Conservation (phyloP, 2,888 invertebrate genomes). For the Conchocele bisecta region DNA sequence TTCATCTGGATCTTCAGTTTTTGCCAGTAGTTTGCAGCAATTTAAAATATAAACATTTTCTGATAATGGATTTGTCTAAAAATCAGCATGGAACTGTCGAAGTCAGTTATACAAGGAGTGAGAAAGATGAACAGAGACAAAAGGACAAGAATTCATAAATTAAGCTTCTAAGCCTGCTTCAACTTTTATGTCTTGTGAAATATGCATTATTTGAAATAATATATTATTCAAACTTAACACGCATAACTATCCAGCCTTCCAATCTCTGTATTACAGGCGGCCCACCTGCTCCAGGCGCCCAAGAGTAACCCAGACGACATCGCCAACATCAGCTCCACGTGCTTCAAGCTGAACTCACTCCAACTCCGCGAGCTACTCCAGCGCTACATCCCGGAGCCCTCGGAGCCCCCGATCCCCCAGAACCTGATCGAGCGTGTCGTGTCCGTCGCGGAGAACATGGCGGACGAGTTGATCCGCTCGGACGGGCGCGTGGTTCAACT, state of each 20-base stretch:
- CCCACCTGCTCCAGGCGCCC: constrained; percentile 91
- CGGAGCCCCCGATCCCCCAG: constrained; percentile 86
- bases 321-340: constrained; percentile 93
- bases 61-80: too few relatives aligned
- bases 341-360: constrained; percentile 98
- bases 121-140: too few relatives aligned
- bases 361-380: constrained; percentile 94
- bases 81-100: too few relatives aligned
- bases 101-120: too few relatives aligned
- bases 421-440: constrained; percentile 85
- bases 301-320: constrained; percentile 94
- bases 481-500: constrained; percentile 95
- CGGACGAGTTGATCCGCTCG: constrained; percentile 91
- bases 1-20: too few relatives aligned
- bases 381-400: constrained; percentile 88
- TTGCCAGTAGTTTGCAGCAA: too few relatives aligned
- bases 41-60: too few relatives aligned
- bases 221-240: too few relatives aligned
- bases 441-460: constrained; percentile 83
- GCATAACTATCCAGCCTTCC: too few relatives aligned
- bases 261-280: constrained; percentile 87
- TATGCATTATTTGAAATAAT: not conserved
- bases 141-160: too few relatives aligned
- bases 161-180: too few relatives aligned
- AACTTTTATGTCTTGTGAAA: not conserved